Percentiles rank a stretch among this genome's conserved stretches.
Conservation (phyloP, 1,140 invertebrate species). For the Nephila pilipes region DNA sequence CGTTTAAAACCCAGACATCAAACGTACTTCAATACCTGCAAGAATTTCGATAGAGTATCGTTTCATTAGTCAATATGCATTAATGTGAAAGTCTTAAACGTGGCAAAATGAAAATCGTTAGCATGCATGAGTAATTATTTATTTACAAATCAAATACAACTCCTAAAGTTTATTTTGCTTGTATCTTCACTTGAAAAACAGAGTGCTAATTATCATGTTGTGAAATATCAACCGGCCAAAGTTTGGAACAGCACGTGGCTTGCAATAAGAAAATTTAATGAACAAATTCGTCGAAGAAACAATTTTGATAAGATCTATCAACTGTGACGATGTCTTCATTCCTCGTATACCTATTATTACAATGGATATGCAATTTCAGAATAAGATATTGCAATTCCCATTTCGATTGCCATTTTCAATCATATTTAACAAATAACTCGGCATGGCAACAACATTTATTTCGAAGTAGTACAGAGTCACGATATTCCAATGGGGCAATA, state of each 20-base stretch:
- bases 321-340: constrained; percentile 63
- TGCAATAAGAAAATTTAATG: constrained; percentile 79
- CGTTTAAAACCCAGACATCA: no score
- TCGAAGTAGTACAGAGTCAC: no score
- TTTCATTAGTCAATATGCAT: no score
- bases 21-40: no score
- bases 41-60: no score
- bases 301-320: constrained; percentile 65
- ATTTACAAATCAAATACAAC: no score
- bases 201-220: constrained; percentile 73
- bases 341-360: constrained; percentile 54
- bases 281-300: constrained; percentile 45
- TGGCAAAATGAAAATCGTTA: no score
- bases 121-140: no score
- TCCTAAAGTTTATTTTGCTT: no score
- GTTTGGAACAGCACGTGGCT: constrained; percentile 79
- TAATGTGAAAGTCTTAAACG: no score
- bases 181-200: constrained; percentile 78
- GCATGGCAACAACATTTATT: no score
- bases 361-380: constrained; percentile 54
- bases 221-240: constrained; percentile 72
- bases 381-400: constrained; percentile 79
- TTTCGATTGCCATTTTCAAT: constrained; percentile 81
- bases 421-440: constrained; percentile 78
- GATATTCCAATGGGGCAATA: no score